Evolutionary conservation across 2,797 vertebrate genomes (phyloP).

Genomic region (Zalophus californianus): DNA sequence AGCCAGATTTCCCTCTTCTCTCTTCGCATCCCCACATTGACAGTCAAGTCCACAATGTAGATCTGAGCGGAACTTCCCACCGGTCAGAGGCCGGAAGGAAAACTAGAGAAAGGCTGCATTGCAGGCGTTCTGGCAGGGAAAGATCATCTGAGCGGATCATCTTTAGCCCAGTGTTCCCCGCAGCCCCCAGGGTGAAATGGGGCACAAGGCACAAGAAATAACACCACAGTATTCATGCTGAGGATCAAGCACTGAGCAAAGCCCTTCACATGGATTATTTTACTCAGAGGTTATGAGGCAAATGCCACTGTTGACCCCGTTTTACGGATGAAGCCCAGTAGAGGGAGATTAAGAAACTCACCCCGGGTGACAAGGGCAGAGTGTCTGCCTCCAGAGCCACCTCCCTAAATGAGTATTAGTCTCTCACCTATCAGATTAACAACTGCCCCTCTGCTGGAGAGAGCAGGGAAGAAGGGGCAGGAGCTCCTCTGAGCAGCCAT

Average conservation of each 20-base stretch:
- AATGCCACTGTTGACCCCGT: background rate
- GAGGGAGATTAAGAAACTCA: background rate
- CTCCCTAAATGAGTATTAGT: background rate
- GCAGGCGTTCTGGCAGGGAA: background rate
- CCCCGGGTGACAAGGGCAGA: background rate
- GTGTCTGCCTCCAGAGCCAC: background rate
- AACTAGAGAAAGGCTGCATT: background rate
- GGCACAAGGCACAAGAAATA: background rate
- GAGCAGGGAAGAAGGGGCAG: too few relatives aligned
- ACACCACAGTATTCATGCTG: fast-evolving
- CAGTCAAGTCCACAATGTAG: background rate
- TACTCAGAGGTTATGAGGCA: background rate
- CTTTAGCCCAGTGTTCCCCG: too few relatives aligned
- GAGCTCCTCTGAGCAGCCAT: background rate
- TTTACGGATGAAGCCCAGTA: background rate
- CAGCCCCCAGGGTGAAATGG: background rate
- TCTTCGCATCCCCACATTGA: background rate
- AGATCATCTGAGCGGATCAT: background rate
- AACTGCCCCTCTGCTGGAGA: background rate
- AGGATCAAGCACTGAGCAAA: background rate
- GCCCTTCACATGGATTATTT: background rate
- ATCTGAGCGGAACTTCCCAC: background rate
- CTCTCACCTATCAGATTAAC: background rate
- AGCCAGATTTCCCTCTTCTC: background rate
- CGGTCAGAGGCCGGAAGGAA: background rate